Base-by-base conservation (phyloP, 2,113 vertebrate genomes). In the Melanerpes aurifrons region DNA sequence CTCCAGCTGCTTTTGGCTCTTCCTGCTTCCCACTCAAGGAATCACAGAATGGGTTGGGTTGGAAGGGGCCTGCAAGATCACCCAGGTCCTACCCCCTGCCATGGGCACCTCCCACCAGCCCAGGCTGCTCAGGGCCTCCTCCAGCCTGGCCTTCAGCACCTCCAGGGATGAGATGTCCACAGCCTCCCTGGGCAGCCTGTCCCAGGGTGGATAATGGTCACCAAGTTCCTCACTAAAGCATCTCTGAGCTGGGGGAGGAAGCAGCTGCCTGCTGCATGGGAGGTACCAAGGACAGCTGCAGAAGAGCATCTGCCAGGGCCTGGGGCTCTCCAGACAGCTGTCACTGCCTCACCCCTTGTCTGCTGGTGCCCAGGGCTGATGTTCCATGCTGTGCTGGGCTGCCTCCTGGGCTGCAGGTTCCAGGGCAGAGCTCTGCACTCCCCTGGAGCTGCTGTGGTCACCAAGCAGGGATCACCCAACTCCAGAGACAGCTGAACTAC, bases 271-370 rank as follows among this genome's bases (percentile, higher is more conserved):
- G 26, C 47, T 87, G 59, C 48, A 12, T 0, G 1, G 53, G 25
- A 35, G 24, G 57, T 2, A 43, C 13, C 17, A 4, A 22, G 37
- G 7, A 9, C 1, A 19, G 22, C 45, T 19, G 31, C 54, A 54
- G 77, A 50, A 40, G 32, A 31, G 28, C 50, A 64, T 13, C 78
- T 68, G 57, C 66, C 29, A 8, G 28, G 64, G 58, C 56, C 48
- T 50, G 48, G 21, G 15, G 25, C 7, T 10, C 61, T 13, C 17
- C 50, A 9, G 35, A 17, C 12, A 12, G n/a, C 28, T 2, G 3
- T 43, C 62, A 40, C 40, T 37, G 24, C 3, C 68, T 21, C 6
- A 12, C 1, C 3, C 29, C 68, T 56, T 0, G 0, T 6, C 56
- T 62, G 53, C 29, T 0, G 2, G n/a, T 8, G 12, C 7, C 45